Conservation (phyloP, 2,113 vertebrate species). For the Catharus bicknelli region DNA sequence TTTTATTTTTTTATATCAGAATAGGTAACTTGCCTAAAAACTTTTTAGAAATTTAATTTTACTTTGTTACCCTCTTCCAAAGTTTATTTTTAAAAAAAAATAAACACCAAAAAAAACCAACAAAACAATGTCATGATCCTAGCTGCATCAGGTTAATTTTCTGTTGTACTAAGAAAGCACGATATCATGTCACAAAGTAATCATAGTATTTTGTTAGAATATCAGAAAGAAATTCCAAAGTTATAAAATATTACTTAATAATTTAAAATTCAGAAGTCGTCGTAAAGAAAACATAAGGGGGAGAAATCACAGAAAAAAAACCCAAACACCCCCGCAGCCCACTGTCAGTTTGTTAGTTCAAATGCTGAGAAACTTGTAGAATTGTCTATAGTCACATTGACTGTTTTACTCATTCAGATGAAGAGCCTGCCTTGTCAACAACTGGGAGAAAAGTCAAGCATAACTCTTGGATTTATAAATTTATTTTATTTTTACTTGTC, state of each 20-base stretch:
- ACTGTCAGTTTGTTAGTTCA: not conserved
- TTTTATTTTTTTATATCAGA: not conserved
- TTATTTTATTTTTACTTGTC: not conserved
- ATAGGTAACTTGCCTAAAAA: not conserved
- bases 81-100: not conserved
- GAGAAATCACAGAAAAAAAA: not conserved
- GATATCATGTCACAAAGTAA: not conserved
- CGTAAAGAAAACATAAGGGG: not conserved
- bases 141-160: not conserved
- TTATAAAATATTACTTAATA: not conserved
- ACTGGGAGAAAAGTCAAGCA: not conserved
- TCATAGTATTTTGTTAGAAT: not conserved
- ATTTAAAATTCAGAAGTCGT: not conserved
- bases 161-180: not conserved
- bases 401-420: not conserved
- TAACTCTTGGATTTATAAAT: not conserved
- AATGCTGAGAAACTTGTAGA: not conserved
- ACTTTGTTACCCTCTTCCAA: not conserved
- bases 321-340: accelerated
- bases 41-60: not conserved
- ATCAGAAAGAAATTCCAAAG: not conserved
- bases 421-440: not conserved
- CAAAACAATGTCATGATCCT: accelerated
- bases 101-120: not conserved
- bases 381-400: not conserved